These are phyloP conservation scores for Damaliscus lunatus DNA, from an alignment of 2,113 vertebrate species.

Conservation along the genomic window DNA sequence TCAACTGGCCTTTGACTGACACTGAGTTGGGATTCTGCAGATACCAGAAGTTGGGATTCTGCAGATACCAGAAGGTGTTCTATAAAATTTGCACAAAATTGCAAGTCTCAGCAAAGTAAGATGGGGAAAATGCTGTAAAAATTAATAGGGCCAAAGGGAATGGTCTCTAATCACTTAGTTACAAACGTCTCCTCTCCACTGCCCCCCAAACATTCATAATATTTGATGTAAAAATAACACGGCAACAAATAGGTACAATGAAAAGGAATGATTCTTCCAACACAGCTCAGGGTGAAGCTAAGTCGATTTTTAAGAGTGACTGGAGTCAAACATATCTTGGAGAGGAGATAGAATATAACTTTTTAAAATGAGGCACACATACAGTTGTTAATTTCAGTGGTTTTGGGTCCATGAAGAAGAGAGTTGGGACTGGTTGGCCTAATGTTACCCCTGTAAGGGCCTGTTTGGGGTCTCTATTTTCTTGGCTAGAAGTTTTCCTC, in stretches of 20 bases:
- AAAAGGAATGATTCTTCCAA: background rate
- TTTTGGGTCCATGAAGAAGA: background rate
- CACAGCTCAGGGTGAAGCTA: background rate
- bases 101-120: background rate
- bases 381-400: background rate
- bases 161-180: background rate
- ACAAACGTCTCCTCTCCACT: background rate
- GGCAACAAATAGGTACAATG: background rate
- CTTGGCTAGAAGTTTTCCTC: background rate
- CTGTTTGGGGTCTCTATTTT: background rate
- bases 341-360: background rate
- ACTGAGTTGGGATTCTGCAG: background rate
- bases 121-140: background rate
- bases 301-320: background rate
- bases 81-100: background rate
- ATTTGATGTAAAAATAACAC: background rate
- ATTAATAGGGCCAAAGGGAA: background rate
- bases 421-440: background rate
- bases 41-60: background rate
- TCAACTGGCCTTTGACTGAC: background rate
- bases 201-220: background rate
- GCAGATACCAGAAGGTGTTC: background rate
- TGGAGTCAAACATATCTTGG: background rate
- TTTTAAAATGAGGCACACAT: background rate
- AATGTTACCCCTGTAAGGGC: background rate